Evolutionary conservation across 2,113 vertebrate genomes (phyloP).

Genomic region (Oryzias celebensis): DNA sequence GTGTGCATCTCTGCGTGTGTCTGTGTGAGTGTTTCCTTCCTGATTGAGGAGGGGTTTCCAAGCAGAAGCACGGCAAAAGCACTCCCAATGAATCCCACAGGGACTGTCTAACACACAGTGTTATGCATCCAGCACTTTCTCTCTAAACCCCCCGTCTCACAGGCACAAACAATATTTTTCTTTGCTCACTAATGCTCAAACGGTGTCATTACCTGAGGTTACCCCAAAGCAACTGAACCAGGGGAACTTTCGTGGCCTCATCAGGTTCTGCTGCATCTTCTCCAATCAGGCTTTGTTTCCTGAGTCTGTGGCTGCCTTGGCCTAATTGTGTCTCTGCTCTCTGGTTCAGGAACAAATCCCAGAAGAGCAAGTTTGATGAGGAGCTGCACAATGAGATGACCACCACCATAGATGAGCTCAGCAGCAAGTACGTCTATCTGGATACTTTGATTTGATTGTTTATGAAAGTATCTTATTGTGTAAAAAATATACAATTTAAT

Average conservation of each 20-base stretch:
- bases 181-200: slow-evolving; percentile 52
- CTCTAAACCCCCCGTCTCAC: slow-evolving; percentile 11
- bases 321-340: slow-evolving; percentile 50
- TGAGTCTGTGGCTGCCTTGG: slow-evolving; percentile 7
- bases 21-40: slow-evolving; percentile 66
- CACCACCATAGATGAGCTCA: slow-evolving; percentile 92
- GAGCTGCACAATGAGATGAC: slow-evolving; percentile 93
- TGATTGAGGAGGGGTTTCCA: slow-evolving; percentile 49
- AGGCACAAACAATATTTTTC: slow-evolving; percentile 25
- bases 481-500: neutral
- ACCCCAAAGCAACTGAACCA: slow-evolving; percentile 39
- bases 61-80: slow-evolving; percentile 50
- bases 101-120: slow-evolving; percentile 56
- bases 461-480: too few species aligned
- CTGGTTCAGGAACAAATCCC: slow-evolving; percentile 84
- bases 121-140: slow-evolving; percentile 44
- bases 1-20: slow-evolving; percentile 45
- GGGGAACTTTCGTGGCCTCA: slow-evolving; percentile 56
- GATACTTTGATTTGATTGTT: too few species aligned
- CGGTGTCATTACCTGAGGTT: slow-evolving; percentile 37
- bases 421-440: slow-evolving; percentile 80
- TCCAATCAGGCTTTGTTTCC: slow-evolving; percentile 14
- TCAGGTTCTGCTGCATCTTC: slow-evolving; percentile 42
- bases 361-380: slow-evolving; percentile 90
- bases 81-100: slow-evolving; percentile 33